A percentile compares a stretch with the other conserved stretches of the same genome.
Conservation (phyloP, 2,888 invertebrate species). For the Globia sparganii region DNA sequence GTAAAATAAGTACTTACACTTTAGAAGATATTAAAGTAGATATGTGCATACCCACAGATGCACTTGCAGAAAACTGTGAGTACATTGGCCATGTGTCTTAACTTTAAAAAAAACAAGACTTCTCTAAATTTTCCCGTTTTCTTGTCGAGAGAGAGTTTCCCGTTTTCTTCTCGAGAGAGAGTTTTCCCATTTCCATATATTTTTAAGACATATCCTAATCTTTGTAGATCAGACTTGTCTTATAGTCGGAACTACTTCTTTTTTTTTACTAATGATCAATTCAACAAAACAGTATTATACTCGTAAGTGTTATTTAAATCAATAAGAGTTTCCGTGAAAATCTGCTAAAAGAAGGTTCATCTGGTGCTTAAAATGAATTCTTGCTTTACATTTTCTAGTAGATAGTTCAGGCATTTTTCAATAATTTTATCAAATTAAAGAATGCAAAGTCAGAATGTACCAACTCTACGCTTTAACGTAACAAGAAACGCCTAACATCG, state of each 20-base stretch:
- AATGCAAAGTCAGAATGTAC: too few species aligned
- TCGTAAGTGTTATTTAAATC: background rate
- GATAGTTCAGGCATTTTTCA: background rate
- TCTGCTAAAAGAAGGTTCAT: background rate
- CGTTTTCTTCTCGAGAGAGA: background rate
- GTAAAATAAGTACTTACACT: background rate
- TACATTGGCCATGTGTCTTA: background rate
- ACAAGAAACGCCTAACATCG: conserved; percentile 23
- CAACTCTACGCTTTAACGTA: background rate
- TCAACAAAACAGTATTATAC: background rate
- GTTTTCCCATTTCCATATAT: too few species aligned
- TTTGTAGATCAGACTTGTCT: background rate
- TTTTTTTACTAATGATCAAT: background rate
- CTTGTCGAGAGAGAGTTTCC: background rate
- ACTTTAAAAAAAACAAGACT: background rate
- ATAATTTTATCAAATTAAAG: background rate
- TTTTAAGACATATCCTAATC: background rate
- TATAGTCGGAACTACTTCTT: background rate
- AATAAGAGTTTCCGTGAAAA: background rate
- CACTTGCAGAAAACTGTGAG: background rate
- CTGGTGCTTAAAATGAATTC: background rate
- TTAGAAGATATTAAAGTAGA: background rate
- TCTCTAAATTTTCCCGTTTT: background rate
- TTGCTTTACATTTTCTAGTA: background rate
- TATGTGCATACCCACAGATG: background rate